A percentile compares a stretch with the other conserved stretches of the same genome.
phyloP scores from a whole-genome alignment of 1,140 invertebrate species.

The Apis florea region DNA sequence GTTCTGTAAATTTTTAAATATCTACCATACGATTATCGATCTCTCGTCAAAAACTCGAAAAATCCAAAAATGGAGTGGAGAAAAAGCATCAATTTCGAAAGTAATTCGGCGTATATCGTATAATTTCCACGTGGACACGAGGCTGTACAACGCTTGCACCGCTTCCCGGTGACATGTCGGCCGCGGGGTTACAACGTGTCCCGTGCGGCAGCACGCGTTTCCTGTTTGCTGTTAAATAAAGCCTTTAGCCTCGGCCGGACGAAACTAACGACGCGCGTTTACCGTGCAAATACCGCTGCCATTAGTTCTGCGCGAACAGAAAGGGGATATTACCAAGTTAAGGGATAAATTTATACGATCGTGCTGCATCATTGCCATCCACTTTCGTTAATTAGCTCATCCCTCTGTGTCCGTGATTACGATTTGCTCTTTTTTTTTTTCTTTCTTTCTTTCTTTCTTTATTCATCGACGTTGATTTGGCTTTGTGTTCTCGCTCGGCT shows the following conservation, averaged over 20 bases:
- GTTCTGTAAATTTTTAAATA: too few relatives aligned
- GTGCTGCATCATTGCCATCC: slow-evolving; percentile 22
- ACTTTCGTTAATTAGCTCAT: slow-evolving; percentile 29
- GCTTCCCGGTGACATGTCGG: neutral
- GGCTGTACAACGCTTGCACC: neutral
- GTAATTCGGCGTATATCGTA: neutral
- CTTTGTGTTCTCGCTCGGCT: slow-evolving; percentile 1
- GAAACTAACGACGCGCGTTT: slow-evolving; percentile 58
- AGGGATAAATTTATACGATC: slow-evolving; percentile 38
- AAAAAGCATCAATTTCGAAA: neutral
- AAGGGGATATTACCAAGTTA: slow-evolving; percentile 56
- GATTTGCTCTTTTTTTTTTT: neutral
- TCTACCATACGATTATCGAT: too few relatives aligned
- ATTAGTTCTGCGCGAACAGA: slow-evolving; percentile 39
- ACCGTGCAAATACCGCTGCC: slow-evolving; percentile 46
- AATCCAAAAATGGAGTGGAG: too few relatives aligned
- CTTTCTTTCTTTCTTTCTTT: neutral
- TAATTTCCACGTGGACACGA: neutral
- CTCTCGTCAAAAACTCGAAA: too few relatives aligned
- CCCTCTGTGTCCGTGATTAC: neutral
- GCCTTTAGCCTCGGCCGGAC: slow-evolving; percentile 33
- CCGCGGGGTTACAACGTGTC: slow-evolving; percentile 10
- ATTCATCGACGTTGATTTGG: neutral
- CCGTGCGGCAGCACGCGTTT: slow-evolving; percentile 15
- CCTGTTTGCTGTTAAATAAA: slow-evolving; percentile 59